Evolutionary conservation across 2,888 invertebrate species (phyloP).

Genomic region (Pedicia rivosa): DNA sequence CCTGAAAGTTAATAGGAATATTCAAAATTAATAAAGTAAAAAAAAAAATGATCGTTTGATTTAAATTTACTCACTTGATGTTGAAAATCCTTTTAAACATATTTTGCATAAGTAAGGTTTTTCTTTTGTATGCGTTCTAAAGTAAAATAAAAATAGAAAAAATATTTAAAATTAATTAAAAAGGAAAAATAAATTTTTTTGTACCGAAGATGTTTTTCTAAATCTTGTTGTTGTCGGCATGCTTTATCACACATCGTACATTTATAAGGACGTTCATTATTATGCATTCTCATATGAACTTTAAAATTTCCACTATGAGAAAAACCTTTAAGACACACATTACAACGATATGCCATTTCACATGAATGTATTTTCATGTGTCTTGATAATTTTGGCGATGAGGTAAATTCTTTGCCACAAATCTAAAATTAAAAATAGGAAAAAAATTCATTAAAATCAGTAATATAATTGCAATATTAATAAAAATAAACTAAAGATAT

Average conservation of each 20-base stretch:
- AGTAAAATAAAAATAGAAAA: no score
- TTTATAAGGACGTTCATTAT: slow-evolving; percentile 16
- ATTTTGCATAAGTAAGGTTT: slow-evolving; percentile 14
- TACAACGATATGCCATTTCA: slow-evolving; percentile 30
- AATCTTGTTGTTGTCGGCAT: slow-evolving; percentile 16
- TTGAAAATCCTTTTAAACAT: slow-evolving; percentile 13
- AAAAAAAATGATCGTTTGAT: no score
- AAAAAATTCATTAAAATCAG: no score
- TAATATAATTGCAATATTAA: no score
- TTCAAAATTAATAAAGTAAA: no score
- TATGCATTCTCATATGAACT: slow-evolving; percentile 17
- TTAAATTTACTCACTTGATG: no score
- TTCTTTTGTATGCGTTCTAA: slow-evolving; percentile 16
- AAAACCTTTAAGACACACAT: slow-evolving; percentile 29
- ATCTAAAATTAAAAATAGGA: slow-evolving; percentile 1
- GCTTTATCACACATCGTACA: slow-evolving; percentile 15
- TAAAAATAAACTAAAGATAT: no score
- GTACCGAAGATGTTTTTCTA: slow-evolving; percentile 16
- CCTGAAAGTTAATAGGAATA: no score
- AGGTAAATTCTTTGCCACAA: slow-evolving; percentile 20
- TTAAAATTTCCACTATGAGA: slow-evolving; percentile 32
- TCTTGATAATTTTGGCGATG: slow-evolving; percentile 25
- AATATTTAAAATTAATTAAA: no score
- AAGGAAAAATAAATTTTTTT: no score
- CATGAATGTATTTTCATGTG: slow-evolving; percentile 31